These are phyloP conservation scores for Clinocottus analis DNA, from an alignment of 2,113 vertebrate genomes.

Conservation along the genomic window DNA sequence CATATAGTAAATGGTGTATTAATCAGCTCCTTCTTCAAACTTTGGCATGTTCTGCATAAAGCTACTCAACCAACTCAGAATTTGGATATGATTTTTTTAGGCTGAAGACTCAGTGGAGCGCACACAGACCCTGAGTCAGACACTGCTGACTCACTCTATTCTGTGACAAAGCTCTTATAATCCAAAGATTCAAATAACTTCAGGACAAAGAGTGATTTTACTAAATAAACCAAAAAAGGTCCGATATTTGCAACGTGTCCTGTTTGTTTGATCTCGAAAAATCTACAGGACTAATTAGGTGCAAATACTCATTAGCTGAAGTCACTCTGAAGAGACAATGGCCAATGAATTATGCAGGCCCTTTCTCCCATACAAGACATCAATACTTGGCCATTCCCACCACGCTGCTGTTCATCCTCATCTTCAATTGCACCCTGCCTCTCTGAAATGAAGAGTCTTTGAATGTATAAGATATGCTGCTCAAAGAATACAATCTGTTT, in stretches of 20 bases:
- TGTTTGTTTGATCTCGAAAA: conserved; percentile 58
- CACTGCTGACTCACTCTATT: background rate
- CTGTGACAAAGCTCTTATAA: background rate
- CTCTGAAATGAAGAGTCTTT: conserved; percentile 60
- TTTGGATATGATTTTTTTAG: background rate
- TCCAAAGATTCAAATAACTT: background rate
- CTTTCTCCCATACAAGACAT: conserved; percentile 56
- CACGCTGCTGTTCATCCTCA: conserved; percentile 52
- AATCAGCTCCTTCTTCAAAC: background rate
- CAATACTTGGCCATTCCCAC: conserved; percentile 52
- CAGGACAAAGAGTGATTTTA: conserved; percentile 11
- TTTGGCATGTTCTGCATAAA: background rate
- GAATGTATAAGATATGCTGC: conserved; percentile 51
- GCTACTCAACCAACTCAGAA: conserved; percentile 8
- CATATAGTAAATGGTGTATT: background rate
- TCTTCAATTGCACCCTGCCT: conserved; percentile 56
- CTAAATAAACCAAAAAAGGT: conserved; percentile 5
- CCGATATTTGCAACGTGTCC: background rate
- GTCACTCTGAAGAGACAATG: conserved; percentile 54
- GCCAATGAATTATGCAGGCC: conserved; percentile 75
- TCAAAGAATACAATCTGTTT: conserved; percentile 68
- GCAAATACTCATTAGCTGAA: conserved; percentile 62
- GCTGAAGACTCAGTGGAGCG: background rate
- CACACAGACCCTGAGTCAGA: background rate
- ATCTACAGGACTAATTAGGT: conserved; percentile 60